These are phyloP conservation scores for Melanotaenia maccullochi DNA, from an alignment of 2,797 vertebrate genomes.

Conservation along the genomic window DNA sequence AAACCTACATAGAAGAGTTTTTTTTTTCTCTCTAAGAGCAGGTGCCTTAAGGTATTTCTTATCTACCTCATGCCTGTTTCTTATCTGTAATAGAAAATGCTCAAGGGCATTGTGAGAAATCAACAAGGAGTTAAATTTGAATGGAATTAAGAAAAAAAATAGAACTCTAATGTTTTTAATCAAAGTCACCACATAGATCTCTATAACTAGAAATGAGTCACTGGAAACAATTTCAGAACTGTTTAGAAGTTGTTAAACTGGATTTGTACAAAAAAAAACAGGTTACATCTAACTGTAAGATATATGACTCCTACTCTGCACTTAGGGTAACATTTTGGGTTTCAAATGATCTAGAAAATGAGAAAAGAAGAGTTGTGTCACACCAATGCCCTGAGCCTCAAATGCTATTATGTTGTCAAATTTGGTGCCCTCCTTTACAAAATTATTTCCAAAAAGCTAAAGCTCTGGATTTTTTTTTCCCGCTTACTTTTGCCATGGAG, in stretches of 20 bases:
- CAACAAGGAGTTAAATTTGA: slow-evolving; percentile 47
- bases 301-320: slow-evolving; percentile 1
- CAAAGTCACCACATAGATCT: slow-evolving; percentile 28
- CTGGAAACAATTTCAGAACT: slow-evolving; percentile 13
- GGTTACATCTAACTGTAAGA: neutral
- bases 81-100: slow-evolving; percentile 57
- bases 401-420: neutral
- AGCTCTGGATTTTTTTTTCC: neutral
- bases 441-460: neutral
- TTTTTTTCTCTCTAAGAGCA: slow-evolving; percentile 40
- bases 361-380: slow-evolving; percentile 26
- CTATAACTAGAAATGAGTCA: slow-evolving; percentile 31
- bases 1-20: slow-evolving; percentile 37
- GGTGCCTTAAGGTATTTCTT: slow-evolving; percentile 68
- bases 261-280: slow-evolving; percentile 10
- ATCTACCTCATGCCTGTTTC: slow-evolving; percentile 51
- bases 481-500: neutral
- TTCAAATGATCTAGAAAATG: slow-evolving; percentile 36
- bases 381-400: neutral
- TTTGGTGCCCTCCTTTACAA: neutral
- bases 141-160: slow-evolving; percentile 35
- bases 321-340: slow-evolving; percentile 45
- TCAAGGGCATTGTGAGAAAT: slow-evolving; percentile 50
- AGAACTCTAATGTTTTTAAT: slow-evolving; percentile 30
- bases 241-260: slow-evolving; percentile 39